Evolutionary conservation across 2,113 vertebrate species (phyloP).

Genomic region (Cephalophus harveyi): DNA sequence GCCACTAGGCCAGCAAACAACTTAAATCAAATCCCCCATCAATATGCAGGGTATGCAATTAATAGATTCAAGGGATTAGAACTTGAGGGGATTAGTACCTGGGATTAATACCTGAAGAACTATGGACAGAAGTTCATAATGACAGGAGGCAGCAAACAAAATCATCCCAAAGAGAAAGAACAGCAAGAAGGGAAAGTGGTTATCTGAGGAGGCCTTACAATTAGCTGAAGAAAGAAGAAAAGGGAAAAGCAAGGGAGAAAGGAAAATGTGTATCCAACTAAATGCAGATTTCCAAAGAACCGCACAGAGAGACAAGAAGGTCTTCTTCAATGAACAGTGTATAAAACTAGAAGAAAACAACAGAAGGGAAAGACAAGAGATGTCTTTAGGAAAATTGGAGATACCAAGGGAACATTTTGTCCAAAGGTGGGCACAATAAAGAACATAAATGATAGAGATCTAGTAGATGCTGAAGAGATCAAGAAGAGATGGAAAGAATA

Average conservation of each 20-base stretch:
- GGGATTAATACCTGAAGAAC: not conserved
- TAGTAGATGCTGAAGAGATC: not conserved
- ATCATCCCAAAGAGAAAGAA: not conserved
- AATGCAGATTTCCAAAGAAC: not conserved
- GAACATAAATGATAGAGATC: not conserved
- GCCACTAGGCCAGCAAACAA: not conserved
- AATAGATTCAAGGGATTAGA: not conserved
- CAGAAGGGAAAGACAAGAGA: not conserved
- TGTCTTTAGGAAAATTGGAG: not conserved
- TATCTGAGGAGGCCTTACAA: not conserved
- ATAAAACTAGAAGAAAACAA: not conserved
- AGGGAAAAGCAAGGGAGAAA: not conserved
- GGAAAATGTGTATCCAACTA: not conserved
- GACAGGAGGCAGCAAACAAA: not conserved
- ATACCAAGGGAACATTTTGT: not conserved
- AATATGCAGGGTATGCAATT: not conserved
- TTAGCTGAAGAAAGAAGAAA: not conserved
- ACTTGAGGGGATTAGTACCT: not conserved
- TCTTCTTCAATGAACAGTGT: not conserved
- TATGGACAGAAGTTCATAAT: not conserved
- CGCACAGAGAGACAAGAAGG: not conserved
- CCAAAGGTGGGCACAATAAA: not conserved
- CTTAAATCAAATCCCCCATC: not conserved
- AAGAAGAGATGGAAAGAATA: not conserved
- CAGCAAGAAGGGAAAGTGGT: not conserved